Base-by-base conservation (phyloP, 2,888 invertebrate species). In the Metalampra italica region DNA sequence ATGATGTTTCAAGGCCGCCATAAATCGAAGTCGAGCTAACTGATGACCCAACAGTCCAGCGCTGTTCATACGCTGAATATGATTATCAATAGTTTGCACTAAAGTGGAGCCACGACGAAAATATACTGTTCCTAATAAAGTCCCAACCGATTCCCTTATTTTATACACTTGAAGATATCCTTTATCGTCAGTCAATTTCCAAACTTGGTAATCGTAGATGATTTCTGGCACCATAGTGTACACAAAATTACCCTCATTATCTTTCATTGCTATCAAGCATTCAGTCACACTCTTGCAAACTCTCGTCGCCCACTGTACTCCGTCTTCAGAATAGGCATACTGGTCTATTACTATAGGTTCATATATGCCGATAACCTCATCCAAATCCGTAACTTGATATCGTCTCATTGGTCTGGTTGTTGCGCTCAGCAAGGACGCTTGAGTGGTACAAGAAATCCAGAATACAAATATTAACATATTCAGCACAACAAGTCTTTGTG, bases 61-160 rank as follows among this genome's bases (percentile, higher is more conserved):
- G 8, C 3, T 15, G 2, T 75, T 8, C 13, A 39, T 14, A 9
- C 15, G 39, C 7, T 39, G 39, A 9, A 39, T 39, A 9, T 39
- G 39, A 7, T 7, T 13, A 9, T 39, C n/a, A 39, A 39, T 39
- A 15, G 8, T 39, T 9, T 7, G 9, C 7, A 13, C 7, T 9
- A 15, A 13, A 7, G n/a, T 7, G 13, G 77, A 75, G 7, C 75
- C 77, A 13, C 68, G 63, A 3, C 71, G 63, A 29, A 75, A 66
- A 43, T 59, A 64, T 32, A 71, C 30, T 0, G 68, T 63, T 46
- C 64, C 59, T 44, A 56, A 53, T 9, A 62, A 14, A 12, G 45
- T 52, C 0, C 1, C 3, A n/a, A 57, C 47, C 0, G 67, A 52
- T 29, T 64, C 58, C 3, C 54, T 54, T 29, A 74, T 43, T 30